A percentile compares a stretch with the other conserved stretches of the same genome.
Evolutionary conservation across 2,797 vertebrate genomes (phyloP).

Genomic region (Austrolebias charrua): DNA sequence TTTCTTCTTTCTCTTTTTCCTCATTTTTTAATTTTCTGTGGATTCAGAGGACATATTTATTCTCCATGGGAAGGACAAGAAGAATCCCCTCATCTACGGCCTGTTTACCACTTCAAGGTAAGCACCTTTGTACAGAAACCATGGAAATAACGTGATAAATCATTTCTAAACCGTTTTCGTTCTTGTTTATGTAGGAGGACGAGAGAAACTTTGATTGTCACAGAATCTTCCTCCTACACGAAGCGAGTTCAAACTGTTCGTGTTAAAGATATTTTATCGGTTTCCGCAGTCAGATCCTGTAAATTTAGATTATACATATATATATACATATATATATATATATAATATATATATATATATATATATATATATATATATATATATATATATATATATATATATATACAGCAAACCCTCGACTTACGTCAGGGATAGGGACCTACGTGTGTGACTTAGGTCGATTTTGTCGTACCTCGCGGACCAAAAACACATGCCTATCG

Average conservation of each 20-base stretch:
- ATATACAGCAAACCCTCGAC: too few species aligned
- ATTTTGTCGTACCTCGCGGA: too few species aligned
- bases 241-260: background rate
- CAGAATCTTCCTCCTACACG: slow-evolving; percentile 9
- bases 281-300: background rate
- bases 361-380: too few species aligned
- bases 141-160: slow-evolving; percentile 4
- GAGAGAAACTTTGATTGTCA: slow-evolving; percentile 7
- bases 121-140: slow-evolving; percentile 21
- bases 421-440: too few species aligned
- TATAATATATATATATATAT: too few species aligned
- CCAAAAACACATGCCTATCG: too few species aligned
- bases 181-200: background rate
- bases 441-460: too few species aligned
- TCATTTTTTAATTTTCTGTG: slow-evolving; percentile 11
- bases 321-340: too few species aligned
- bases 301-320: too few species aligned
- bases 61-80: slow-evolving; percentile 82
- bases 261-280: slow-evolving; percentile 17
- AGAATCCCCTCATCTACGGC: slow-evolving; percentile 84
- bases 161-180: slow-evolving; percentile 5
- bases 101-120: slow-evolving; percentile 85
- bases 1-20: background rate
- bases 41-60: slow-evolving; percentile 82
- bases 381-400: too few species aligned